Evolutionary conservation across 2,888 invertebrate species (phyloP).

Genomic region (Anagyrus pseudococci): DNA sequence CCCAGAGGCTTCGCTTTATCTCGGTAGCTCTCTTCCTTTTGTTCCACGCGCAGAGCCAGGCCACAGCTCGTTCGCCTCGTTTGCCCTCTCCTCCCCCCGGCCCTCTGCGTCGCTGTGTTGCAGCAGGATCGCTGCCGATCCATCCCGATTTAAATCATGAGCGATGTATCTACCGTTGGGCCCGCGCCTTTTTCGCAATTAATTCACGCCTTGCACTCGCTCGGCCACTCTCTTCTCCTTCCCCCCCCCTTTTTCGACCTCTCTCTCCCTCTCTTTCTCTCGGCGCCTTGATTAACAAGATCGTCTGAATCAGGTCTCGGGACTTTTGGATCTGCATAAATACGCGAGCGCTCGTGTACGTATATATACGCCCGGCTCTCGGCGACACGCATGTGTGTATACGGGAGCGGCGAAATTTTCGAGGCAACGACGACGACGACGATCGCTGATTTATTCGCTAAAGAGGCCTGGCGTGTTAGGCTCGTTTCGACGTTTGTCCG

Average conservation of each 20-base stretch:
- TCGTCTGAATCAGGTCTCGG: constrained; percentile 15
- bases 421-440: constrained; percentile 3
- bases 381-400: background rate
- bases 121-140: no score
- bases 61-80: background rate
- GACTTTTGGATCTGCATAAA: constrained; percentile 29
- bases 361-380: no score
- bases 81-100: background rate
- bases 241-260: no score
- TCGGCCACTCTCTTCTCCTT: no score
- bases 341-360: background rate
- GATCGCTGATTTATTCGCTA: constrained; percentile 33
- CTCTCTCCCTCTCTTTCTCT: no score
- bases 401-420: constrained; percentile 17
- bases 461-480: constrained; percentile 19
- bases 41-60: no score
- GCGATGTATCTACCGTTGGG: constrained; percentile 31
- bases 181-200: constrained; percentile 32
- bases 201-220: constrained; percentile 30
- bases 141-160: constrained; percentile 31
- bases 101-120: no score
- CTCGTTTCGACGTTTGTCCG: constrained; percentile 29
- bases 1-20: no score
- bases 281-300: constrained; percentile 35
- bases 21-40: no score